Evolutionary conservation across 2,113 vertebrate genomes (phyloP), one percentile per base, ranked within the genome.

Genomic region (Gadus chalcogrammus): DNA sequence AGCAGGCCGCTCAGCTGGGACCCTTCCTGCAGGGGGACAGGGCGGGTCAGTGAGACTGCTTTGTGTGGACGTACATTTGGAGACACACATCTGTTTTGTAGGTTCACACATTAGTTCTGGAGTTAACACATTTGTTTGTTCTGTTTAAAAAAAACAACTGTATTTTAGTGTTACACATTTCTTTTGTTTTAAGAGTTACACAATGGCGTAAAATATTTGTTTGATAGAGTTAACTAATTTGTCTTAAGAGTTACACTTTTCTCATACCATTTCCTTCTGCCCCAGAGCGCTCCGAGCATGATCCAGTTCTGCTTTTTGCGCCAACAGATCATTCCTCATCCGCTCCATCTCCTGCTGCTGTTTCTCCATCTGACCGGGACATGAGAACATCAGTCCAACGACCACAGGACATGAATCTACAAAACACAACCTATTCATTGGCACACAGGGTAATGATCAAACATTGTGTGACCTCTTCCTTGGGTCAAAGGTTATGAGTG

Each of bases 1-100:
- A 96, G 74, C 27, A 71, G 87, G 20, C 80, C 70, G 60, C 72
- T 88, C 82, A 88, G 83, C 62, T 91, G 91, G 0, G 31, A 89
- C 20, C 90, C 92, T 0, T 69, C 82, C 96, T 96, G 70, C 12
- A 48, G 20, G 16, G 2, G 12, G 42, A 48, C 42, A 13, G 42
- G 15, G 42, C 42, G 9, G 8, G 9, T 9, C 2, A 13, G 12
- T 48, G 8, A 48, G 42, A 48, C 42, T 42, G 5, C 38, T 48
- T 9, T 48, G 42, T 12, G 42, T 11, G 20, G 0, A 59, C 15
- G n/a, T 5, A n/a, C 58, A 59, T 5, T 17, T 42, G 38, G 38
- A 42, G 38, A 42, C 13, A 48, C 42, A 48, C 42, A 1, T 48
- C 2, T 48, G 42, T 48, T 13, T 48, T 48, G 42, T 9, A 13